A percentile compares a stretch with the other conserved stretches of the same genome.
Evolutionary conservation across 2,888 invertebrate genomes (phyloP).

Genomic region (Ichneumoninae sp.): DNA sequence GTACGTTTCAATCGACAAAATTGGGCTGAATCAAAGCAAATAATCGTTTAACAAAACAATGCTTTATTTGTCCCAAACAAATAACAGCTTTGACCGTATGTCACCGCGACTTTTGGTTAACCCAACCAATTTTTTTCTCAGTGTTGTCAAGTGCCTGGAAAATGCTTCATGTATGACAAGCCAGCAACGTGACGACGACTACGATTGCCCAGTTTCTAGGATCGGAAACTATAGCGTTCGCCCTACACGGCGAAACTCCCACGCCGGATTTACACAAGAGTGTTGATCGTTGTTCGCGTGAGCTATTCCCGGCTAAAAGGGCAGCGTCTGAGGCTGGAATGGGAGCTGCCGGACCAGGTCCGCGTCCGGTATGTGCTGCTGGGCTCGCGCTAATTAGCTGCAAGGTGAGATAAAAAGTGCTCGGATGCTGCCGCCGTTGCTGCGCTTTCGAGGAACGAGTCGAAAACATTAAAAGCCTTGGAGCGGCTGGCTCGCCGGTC

Average conservation of each 20-base stretch:
- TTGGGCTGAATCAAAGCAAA: too few relatives aligned
- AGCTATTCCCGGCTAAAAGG: background rate
- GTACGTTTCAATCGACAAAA: too few relatives aligned
- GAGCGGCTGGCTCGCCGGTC: conserved; percentile 1
- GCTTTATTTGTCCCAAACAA: too few relatives aligned
- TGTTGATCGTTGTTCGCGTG: conserved; percentile 12
- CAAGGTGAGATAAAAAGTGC: conserved; percentile 80
- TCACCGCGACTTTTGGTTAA: too few relatives aligned
- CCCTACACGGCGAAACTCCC: background rate
- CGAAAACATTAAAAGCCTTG: conserved; percentile 78
- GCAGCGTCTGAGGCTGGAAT: conserved; percentile 50
- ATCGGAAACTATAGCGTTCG: background rate
- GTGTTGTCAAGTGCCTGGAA: background rate
- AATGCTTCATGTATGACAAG: background rate
- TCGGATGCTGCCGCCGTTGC: conserved; percentile 9
- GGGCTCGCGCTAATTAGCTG: conserved; percentile 79
- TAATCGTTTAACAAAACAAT: too few relatives aligned
- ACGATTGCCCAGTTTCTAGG: background rate
- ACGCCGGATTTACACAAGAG: conserved; percentile 20
- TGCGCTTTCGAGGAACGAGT: conserved; percentile 65
- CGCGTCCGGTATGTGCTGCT: conserved; percentile 75
- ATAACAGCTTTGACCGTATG: too few relatives aligned
- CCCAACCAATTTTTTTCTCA: too few relatives aligned
- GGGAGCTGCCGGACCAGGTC: conserved; percentile 59
- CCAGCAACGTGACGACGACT: background rate